phyloP scores from a whole-genome alignment of 2,113 vertebrate species.

The Jaculus jaculus region DNA sequence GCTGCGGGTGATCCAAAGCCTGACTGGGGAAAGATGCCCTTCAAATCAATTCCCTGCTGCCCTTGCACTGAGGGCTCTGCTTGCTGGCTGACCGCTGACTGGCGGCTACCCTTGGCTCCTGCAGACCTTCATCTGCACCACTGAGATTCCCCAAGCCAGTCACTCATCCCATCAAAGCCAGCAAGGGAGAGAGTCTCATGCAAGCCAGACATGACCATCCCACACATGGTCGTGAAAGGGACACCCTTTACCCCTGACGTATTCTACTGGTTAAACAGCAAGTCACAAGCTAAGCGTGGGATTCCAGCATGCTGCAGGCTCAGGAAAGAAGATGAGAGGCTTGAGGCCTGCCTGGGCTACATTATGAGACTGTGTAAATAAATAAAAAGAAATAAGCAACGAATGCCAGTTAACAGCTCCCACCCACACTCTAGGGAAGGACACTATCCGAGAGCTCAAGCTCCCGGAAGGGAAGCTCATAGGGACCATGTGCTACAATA shows the following conservation, averaged over 20 bases:
- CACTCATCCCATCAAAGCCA: not conserved
- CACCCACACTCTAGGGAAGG: not conserved
- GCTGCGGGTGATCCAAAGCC: not conserved
- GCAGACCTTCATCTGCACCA: not conserved
- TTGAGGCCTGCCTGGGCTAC: not conserved
- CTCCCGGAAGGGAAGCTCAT: not conserved
- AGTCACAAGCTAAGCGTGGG: not conserved
- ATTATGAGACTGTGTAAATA: not conserved
- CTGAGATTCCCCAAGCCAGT: not conserved
- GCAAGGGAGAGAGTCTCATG: not conserved
- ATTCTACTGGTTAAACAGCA: not conserved
- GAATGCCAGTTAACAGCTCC: not conserved
- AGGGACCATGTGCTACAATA: not conserved
- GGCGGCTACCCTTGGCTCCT: not conserved
- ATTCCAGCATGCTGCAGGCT: not conserved
- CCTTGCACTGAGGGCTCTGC: not conserved
- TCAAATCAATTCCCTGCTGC: not conserved
- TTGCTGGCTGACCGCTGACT: not conserved
- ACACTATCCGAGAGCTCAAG: accelerated
- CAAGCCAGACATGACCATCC: not conserved
- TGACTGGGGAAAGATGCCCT: accelerated
- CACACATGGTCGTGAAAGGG: not conserved
- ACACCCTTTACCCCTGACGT: not conserved
- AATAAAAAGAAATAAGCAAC: not conserved
- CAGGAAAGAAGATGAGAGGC: not conserved